A percentile compares a stretch with the other conserved stretches of the same genome.
These are phyloP conservation scores for Ctenopoma multispine DNA, from an alignment of 2,797 vertebrate species.

Conservation along the genomic window DNA sequence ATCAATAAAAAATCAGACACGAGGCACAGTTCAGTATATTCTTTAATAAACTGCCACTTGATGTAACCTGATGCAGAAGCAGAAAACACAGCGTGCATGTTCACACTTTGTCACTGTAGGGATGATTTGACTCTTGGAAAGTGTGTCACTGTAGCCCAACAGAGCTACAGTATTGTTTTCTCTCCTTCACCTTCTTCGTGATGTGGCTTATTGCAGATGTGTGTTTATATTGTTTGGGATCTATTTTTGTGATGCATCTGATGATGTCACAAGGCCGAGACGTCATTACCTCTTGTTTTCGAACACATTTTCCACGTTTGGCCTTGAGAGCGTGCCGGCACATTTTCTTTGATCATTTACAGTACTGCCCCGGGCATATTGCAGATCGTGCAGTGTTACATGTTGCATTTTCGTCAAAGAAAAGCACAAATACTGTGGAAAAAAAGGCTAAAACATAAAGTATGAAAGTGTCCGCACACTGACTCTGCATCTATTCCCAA, in stretches of 20 bases:
- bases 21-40: not conserved
- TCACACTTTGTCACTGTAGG: not conserved
- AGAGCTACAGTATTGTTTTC: not conserved
- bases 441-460: constrained; percentile 16
- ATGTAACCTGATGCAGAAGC: not conserved
- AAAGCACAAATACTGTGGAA: not conserved
- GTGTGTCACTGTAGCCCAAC: not conserved
- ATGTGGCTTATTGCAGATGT: not conserved
- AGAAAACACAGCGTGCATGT: not conserved
- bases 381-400: not conserved
- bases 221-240: not conserved
- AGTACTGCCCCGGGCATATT: not conserved
- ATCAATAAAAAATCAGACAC: not conserved
- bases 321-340: not conserved
- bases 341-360: constrained; percentile 13
- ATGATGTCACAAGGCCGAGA: constrained; percentile 9
- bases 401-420: not conserved
- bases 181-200: not conserved
- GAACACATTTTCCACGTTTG: not conserved
- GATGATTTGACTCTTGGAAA: no score
- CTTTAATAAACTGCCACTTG: not conserved
- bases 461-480: constrained; percentile 13
- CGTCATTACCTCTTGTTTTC: not conserved
- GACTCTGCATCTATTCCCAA: constrained; percentile 10
- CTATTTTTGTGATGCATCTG: not conserved